Evolutionary conservation across 2,113 vertebrate species (phyloP).

Genomic region (Phoxinus phoxinus): DNA sequence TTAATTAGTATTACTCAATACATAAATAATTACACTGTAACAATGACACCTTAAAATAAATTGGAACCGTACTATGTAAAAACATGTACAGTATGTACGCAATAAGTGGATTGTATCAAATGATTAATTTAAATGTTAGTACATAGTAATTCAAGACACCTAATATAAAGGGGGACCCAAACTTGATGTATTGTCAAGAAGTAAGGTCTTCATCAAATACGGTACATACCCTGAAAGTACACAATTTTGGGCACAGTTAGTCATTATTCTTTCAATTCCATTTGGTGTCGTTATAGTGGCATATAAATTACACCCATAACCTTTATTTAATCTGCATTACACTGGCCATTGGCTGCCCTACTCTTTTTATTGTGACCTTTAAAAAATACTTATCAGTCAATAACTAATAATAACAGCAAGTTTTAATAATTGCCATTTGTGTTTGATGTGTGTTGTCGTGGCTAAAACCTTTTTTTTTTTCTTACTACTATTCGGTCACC

Average conservation of each 20-base stretch:
- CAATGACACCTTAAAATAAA: too few species aligned
- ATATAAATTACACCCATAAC: neutral
- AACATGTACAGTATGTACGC: too few species aligned
- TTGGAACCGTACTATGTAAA: too few species aligned
- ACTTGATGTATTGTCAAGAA: neutral
- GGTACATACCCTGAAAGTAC: neutral
- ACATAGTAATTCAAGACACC: too few species aligned
- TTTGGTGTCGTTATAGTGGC: neutral
- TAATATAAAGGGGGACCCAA: too few species aligned
- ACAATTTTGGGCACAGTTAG: neutral
- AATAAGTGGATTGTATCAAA: too few species aligned
- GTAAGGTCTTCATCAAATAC: neutral
- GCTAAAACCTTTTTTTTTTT: constrained; percentile 79
- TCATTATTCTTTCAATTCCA: neutral
- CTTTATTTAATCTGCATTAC: neutral
- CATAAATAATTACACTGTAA: too few species aligned
- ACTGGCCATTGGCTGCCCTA: neutral
- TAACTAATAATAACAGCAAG: neutral
- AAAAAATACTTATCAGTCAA: neutral
- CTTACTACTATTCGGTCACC: constrained; percentile 61
- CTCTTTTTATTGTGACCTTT: neutral
- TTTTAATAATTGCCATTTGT: constrained; percentile 17
- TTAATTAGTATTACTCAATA: too few species aligned
- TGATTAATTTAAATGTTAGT: too few species aligned
- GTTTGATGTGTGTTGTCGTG: constrained; percentile 49